These are phyloP conservation scores for Megaustenia siamemsis DNA, from an alignment of 2,888 invertebrate genomes.

Conservation along the genomic window DNA sequence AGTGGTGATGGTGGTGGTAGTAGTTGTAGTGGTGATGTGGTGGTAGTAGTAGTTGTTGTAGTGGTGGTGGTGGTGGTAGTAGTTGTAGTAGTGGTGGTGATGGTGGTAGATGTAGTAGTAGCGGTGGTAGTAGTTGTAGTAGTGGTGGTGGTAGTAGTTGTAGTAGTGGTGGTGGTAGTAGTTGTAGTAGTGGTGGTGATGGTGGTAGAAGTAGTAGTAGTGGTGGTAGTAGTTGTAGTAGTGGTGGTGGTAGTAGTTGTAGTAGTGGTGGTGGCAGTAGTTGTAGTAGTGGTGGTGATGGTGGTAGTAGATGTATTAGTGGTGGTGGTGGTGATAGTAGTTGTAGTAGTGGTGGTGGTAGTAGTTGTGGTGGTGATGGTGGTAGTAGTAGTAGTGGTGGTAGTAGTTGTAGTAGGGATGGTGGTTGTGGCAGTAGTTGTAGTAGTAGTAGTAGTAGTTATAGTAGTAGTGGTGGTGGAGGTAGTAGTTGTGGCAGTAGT, in stretches of 20 bases:
- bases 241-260: background rate
- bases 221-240: background rate
- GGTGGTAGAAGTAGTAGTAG: background rate
- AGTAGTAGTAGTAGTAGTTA: too few species aligned
- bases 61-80: background rate
- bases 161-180: background rate
- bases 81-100: background rate
- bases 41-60: background rate
- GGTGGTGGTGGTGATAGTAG: too few species aligned
- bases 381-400: too few species aligned
- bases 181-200: background rate
- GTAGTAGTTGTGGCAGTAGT: too few species aligned
- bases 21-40: background rate
- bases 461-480: too few species aligned
- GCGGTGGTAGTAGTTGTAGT: background rate
- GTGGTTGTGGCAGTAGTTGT: too few species aligned
- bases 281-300: too few species aligned
- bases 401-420: too few species aligned
- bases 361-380: too few species aligned
- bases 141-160: background rate
- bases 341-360: too few species aligned
- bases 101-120: background rate
- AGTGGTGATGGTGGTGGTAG: background rate
- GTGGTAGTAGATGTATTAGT: too few species aligned
- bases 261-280: too few species aligned